These are phyloP conservation scores for Acutogordius australiensis DNA, from an alignment of 2,888 invertebrate genomes.

Conservation along the genomic window DNA sequence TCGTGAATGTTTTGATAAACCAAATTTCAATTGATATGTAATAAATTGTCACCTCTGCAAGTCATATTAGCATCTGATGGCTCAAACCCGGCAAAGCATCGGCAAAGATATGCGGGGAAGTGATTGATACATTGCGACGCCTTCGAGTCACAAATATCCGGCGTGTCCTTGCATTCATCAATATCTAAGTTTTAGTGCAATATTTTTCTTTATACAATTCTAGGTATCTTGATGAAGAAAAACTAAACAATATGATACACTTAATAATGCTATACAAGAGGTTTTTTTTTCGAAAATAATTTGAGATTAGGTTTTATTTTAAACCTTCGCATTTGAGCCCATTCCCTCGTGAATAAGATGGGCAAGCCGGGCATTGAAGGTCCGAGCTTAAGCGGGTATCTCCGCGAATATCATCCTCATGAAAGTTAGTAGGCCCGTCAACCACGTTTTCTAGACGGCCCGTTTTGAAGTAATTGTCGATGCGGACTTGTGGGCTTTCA, in stretches of 20 bases:
- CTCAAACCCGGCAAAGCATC: constrained; percentile 1
- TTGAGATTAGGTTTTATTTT: too few species aligned
- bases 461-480: too few species aligned
- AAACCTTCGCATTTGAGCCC: constrained; percentile 7
- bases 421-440: background rate
- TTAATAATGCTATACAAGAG: too few species aligned
- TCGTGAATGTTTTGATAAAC: too few species aligned
- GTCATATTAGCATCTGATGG: background rate
- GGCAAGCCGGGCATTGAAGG: background rate
- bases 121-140: background rate
- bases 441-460: too few species aligned
- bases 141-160: background rate
- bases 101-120: background rate
- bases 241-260: too few species aligned
- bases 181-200: too few species aligned
- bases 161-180: background rate
- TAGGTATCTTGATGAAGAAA: too few species aligned
- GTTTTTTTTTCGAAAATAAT: too few species aligned
- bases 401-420: background rate
- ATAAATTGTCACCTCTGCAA: background rate
- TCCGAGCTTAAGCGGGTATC: background rate
- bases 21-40: too few species aligned
- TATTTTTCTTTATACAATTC: too few species aligned
- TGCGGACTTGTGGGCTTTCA: background rate
- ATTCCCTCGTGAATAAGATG: background rate